These are phyloP conservation scores for Malacosoma neustria DNA, from an alignment of 2,888 invertebrate genomes.

Conservation along the genomic window DNA sequence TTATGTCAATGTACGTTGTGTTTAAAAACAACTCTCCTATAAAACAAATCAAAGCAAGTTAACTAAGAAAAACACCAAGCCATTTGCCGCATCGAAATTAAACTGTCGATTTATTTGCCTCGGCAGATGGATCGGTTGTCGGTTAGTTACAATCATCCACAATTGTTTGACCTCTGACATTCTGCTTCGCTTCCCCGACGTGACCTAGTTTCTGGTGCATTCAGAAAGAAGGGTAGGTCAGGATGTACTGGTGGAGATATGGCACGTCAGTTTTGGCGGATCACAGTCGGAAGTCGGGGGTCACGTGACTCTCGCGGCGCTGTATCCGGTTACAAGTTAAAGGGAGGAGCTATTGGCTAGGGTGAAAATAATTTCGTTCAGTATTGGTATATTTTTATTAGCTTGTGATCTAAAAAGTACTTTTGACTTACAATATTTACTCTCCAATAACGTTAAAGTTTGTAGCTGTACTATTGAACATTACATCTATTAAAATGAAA, in stretches of 20 bases:
- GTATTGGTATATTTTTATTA: no score
- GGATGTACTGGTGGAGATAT: constrained; percentile 23
- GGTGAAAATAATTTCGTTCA: neutral
- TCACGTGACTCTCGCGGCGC: constrained; percentile 36
- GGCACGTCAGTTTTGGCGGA: constrained; percentile 36
- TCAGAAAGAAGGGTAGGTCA: constrained; percentile 7
- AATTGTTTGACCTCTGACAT: neutral
- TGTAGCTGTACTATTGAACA: no score
- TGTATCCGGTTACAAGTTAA: constrained; percentile 35
- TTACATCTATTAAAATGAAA: no score
- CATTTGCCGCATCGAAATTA: neutral
- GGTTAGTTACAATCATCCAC: constrained; percentile 8
- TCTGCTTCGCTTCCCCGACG: neutral
- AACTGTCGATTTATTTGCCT: constrained; percentile 41
- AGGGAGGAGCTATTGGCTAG: constrained; percentile 16
- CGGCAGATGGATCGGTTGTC: constrained; percentile 47
- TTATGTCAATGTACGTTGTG: no score
- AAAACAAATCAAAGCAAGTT: neutral
- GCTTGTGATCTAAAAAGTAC: no score
- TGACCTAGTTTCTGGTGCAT: neutral
- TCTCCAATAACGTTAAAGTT: no score
- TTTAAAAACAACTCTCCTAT: neutral
- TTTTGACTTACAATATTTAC: no score
- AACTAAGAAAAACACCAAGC: neutral
- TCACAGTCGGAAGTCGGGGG: constrained; percentile 43